Evolutionary conservation across 2,888 invertebrate species (phyloP).

Genomic region (Tetrapedia diversipes): DNA sequence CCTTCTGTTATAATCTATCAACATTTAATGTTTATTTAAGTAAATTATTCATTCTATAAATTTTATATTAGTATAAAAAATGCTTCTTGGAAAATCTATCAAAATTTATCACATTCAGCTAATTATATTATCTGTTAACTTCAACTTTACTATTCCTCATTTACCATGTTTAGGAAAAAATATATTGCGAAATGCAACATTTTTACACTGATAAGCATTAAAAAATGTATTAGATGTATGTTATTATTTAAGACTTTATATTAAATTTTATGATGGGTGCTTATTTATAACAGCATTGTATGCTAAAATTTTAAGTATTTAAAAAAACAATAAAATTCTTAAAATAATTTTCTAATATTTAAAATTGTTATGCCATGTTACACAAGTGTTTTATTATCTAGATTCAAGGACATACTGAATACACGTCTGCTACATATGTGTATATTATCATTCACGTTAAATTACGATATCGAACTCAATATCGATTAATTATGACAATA

Average conservation of each 20-base stretch:
- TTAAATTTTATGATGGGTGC: neutral
- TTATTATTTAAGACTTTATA: neutral
- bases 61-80: neutral
- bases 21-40: neutral
- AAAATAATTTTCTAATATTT: neutral
- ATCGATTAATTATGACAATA: neutral
- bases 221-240: neutral
- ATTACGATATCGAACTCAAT: neutral
- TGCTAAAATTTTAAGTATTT: neutral
- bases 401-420: constrained; percentile 12
- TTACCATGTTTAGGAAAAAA: neutral
- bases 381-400: constrained; percentile 6
- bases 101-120: neutral
- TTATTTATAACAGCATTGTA: neutral
- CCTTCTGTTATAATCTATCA: neutral
- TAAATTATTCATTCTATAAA: neutral
- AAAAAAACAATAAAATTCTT: neutral
- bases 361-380: constrained; percentile 1
- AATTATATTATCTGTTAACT: constrained; percentile 2
- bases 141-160: neutral
- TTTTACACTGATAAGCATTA: neutral
- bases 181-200: neutral
- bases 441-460: constrained; percentile 1
- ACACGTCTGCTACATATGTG: no score
- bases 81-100: neutral